phyloP scores from a whole-genome alignment of 2,888 invertebrate species.

The Hemicrepidius hirtus region DNA sequence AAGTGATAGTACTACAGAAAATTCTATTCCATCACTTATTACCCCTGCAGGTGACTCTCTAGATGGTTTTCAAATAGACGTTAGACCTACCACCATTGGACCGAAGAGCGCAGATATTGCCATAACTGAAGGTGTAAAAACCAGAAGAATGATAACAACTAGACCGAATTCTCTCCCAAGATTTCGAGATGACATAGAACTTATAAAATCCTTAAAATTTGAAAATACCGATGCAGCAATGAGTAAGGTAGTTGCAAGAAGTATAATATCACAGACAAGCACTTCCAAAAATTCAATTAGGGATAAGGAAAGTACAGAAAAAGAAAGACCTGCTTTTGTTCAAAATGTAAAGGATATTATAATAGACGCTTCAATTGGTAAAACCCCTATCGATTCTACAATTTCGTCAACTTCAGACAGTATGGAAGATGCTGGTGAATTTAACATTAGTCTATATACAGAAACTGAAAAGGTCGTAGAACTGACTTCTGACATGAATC shows the following conservation, averaged over 20 bases:
- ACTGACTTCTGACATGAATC: no score
- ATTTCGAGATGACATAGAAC: conserved; percentile 9
- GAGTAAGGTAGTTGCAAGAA: not conserved
- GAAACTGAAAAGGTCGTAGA: no score
- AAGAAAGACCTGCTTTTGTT: not conserved
- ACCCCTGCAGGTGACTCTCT: not conserved
- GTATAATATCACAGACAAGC: not conserved
- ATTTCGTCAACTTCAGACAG: not conserved
- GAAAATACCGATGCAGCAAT: not conserved
- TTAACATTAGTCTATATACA: no score
- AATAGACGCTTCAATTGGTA: not conserved
- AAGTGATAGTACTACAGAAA: not conserved
- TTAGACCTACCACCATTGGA: not conserved
- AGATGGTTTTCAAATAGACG: conserved; percentile 7
- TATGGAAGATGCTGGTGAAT: not conserved
- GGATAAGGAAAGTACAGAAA: not conserved
- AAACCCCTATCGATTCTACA: not conserved
- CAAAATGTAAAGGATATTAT: no score
- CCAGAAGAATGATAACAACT: not conserved
- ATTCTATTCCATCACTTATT: not conserved
- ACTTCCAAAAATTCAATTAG: not conserved
- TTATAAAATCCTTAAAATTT: not conserved
- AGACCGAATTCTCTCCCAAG: not conserved
- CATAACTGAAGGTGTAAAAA: not conserved
- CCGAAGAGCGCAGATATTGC: not conserved